Percentiles rank a stretch among this genome's conserved stretches.
Evolutionary conservation across 2,888 invertebrate species (phyloP).

Genomic region (Dilophus febrilis): DNA sequence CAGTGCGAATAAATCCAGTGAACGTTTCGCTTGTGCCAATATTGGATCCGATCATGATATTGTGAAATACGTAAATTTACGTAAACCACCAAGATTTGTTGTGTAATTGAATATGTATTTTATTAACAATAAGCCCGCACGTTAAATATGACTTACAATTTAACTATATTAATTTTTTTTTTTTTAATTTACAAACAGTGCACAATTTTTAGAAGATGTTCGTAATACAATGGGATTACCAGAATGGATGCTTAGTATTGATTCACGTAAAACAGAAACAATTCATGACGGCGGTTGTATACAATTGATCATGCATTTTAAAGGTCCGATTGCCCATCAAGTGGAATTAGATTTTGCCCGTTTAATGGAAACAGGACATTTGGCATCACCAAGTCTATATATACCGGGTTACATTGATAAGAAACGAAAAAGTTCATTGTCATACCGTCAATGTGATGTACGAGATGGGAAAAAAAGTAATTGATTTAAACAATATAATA

Average conservation of each 20-base stretch:
- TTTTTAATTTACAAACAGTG: slow-evolving; percentile 32
- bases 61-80: slow-evolving; percentile 73
- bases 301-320: slow-evolving; percentile 74
- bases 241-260: slow-evolving; percentile 77
- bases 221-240: slow-evolving; percentile 70
- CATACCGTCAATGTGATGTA: slow-evolving; percentile 60
- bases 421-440: slow-evolving; percentile 51
- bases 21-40: slow-evolving; percentile 76
- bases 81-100: slow-evolving; percentile 74
- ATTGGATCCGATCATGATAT: slow-evolving; percentile 82
- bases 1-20: slow-evolving; percentile 50
- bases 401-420: slow-evolving; percentile 58
- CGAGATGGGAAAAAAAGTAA: slow-evolving; percentile 47
- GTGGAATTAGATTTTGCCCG: slow-evolving; percentile 63
- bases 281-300: slow-evolving; percentile 65
- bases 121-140: slow-evolving; percentile 7
- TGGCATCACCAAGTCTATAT: slow-evolving; percentile 56
- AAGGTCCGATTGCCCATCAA: slow-evolving; percentile 59
- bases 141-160: background rate
- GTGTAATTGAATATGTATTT: slow-evolving; percentile 38
- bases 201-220: slow-evolving; percentile 68
- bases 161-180: slow-evolving; percentile 1
- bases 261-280: slow-evolving; percentile 59
- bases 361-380: slow-evolving; percentile 52
- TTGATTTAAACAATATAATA: too few relatives aligned